phyloP scores from a whole-genome alignment of 2,888 invertebrate genomes.

The Alloplasta piceator region DNA sequence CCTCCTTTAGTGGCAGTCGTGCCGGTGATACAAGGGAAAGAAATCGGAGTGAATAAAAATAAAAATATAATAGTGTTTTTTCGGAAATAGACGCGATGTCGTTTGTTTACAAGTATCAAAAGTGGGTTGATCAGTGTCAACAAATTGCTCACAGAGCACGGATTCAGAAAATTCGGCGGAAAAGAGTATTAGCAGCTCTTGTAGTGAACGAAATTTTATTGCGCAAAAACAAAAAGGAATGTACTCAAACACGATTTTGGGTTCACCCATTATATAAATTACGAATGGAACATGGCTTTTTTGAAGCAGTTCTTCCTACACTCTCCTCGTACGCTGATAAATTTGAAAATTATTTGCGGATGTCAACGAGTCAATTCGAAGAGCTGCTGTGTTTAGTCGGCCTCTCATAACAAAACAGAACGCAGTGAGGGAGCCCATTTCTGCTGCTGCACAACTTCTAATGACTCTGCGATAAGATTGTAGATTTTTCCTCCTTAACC shows the following conservation, averaged over 20 bases:
- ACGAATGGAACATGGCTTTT: constrained; percentile 44
- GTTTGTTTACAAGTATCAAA: constrained; percentile 22
- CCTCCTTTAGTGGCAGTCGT: constrained; percentile 17
- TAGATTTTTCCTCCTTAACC: constrained; percentile 16
- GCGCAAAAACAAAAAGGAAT: constrained; percentile 14
- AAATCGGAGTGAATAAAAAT: constrained; percentile 13
- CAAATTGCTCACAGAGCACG: constrained; percentile 32
- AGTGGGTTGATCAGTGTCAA: constrained; percentile 44
- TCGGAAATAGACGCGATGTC: constrained; percentile 34
- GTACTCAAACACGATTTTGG: constrained; percentile 23
- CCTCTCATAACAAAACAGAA: constrained; percentile 31
- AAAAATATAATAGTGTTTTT: constrained; percentile 14
- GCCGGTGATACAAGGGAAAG: background rate
- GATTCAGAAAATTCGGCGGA: constrained; percentile 32
- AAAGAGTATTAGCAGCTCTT: constrained; percentile 43
- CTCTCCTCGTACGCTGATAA: constrained; percentile 31
- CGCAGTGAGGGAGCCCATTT: constrained; percentile 16
- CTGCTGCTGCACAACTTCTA: constrained; percentile 17
- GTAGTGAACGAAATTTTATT: constrained; percentile 33
- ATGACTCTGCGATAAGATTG: constrained; percentile 30
- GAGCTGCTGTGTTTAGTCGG: constrained; percentile 33
- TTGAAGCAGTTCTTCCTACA: constrained; percentile 50
- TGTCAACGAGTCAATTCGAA: constrained; percentile 39
- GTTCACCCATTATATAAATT: constrained; percentile 44
- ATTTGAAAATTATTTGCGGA: constrained; percentile 51